Percentiles rank a stretch among this genome's conserved stretches.
phyloP scores from a whole-genome alignment of 2,888 invertebrate species.

The Papilio demoleus region DNA sequence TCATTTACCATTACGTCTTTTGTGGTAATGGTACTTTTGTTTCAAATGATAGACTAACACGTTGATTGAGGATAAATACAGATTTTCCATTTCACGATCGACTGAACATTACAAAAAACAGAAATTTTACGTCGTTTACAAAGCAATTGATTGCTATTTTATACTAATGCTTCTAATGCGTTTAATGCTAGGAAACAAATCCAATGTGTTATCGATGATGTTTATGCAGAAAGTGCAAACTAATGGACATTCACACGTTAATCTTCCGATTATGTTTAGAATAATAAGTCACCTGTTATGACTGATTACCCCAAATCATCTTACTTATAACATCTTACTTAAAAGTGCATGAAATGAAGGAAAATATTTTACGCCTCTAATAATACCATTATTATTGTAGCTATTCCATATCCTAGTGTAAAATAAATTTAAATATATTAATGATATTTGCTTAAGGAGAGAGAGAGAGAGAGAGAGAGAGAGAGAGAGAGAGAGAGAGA shows the following conservation, averaged over 20 bases:
- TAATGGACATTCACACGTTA: slow-evolving; percentile 3
- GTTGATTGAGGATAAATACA: slow-evolving; percentile 23
- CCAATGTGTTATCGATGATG: slow-evolving; percentile 19
- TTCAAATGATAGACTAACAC: slow-evolving; percentile 17
- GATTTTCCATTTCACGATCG: slow-evolving; percentile 34
- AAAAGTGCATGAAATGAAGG: too few relatives aligned
- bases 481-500: too few relatives aligned
- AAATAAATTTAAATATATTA: too few relatives aligned
- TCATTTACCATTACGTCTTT: slow-evolving; percentile 1
- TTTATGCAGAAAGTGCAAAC: slow-evolving; percentile 17
- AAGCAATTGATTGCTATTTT: slow-evolving; percentile 26
- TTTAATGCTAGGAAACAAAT: slow-evolving; percentile 27
- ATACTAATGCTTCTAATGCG: slow-evolving; percentile 11
- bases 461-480: too few relatives aligned
- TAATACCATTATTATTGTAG: too few relatives aligned
- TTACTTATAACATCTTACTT: too few relatives aligned
- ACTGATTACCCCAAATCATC: too few relatives aligned
- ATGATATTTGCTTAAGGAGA: too few relatives aligned
- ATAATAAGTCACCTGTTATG: neutral
- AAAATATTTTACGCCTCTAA: too few relatives aligned
- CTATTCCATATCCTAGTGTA: too few relatives aligned
- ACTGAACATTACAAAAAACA: slow-evolving; percentile 24
- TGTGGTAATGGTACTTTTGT: slow-evolving; percentile 1
- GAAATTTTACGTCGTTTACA: slow-evolving; percentile 18
- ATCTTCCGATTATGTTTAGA: neutral